Evolutionary conservation across 1,140 invertebrate genomes (phyloP).

Genomic region (Drosophila navojoa): DNA sequence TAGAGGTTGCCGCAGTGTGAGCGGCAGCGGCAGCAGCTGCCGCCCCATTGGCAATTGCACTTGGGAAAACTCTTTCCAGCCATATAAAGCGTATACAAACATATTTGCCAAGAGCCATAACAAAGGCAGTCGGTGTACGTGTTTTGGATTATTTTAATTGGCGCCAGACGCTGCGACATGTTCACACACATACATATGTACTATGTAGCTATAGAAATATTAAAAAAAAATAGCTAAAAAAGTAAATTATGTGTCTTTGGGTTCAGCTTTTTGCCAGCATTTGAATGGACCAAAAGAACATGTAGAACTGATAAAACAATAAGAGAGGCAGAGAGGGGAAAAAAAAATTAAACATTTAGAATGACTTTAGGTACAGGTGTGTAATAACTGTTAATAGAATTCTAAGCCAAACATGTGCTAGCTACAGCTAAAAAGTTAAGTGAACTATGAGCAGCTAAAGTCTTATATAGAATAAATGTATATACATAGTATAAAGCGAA

Average conservation of each 20-base stretch:
- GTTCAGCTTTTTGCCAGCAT: conserved; percentile 6
- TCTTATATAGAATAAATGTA: background rate
- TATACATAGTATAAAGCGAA: too few species aligned
- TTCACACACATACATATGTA: background rate
- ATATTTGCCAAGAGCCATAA: conserved; percentile 36
- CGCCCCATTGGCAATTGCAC: conserved; percentile 46
- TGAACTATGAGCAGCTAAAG: too few species aligned
- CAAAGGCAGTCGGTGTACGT: conserved; percentile 59
- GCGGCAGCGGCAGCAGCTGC: conserved; percentile 16
- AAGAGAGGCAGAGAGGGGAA: background rate
- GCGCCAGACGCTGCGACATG: conserved; percentile 21
- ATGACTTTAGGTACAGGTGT: background rate
- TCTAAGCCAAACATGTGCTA: background rate
- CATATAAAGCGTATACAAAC: conserved; percentile 44
- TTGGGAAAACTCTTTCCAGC: conserved; percentile 43
- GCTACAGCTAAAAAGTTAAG: too few species aligned
- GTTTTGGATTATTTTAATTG: conserved; percentile 74
- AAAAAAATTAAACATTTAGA: background rate
- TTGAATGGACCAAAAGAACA: conserved; percentile 35
- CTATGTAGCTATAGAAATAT: background rate
- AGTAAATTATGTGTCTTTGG: conserved; percentile 6
- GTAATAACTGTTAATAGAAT: background rate
- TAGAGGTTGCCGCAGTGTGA: background rate
- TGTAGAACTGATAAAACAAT: conserved; percentile 36
- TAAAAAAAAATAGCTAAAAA: conserved; percentile 15